Percentiles rank a stretch among this genome's conserved stretches.
phyloP scores from a whole-genome alignment of 2,888 invertebrate genomes.

The Noctua pronuba region DNA sequence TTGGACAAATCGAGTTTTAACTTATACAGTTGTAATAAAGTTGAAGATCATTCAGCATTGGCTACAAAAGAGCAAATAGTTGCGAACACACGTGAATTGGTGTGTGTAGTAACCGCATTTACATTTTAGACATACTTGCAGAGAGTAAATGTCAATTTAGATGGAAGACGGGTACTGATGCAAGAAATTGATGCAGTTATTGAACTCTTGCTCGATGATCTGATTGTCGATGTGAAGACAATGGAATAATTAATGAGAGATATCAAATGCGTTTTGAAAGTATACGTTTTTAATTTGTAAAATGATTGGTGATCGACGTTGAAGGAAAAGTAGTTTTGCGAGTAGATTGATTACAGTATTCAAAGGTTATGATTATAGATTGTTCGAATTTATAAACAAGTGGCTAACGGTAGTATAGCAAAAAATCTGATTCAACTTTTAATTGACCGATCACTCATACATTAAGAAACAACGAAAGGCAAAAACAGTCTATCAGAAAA shows the following conservation, averaged over 20 bases:
- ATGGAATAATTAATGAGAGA: slow-evolving; percentile 76
- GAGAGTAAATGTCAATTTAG: slow-evolving; percentile 90
- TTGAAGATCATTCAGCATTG: slow-evolving; percentile 66
- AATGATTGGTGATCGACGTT: slow-evolving; percentile 64
- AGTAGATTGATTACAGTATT: slow-evolving; percentile 65
- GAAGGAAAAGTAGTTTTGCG: slow-evolving; percentile 55
- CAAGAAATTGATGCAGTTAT: slow-evolving; percentile 88
- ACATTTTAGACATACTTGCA: slow-evolving; percentile 88
- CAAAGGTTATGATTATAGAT: slow-evolving; percentile 61
- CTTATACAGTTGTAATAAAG: slow-evolving; percentile 71
- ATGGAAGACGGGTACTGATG: slow-evolving; percentile 85
- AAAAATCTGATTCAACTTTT: slow-evolving; percentile 33
- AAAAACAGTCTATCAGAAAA: slow-evolving; percentile 42
- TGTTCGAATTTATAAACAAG: slow-evolving; percentile 48
- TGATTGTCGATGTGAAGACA: slow-evolving; percentile 80
- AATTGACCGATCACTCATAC: slow-evolving; percentile 46
- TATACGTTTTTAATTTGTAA: slow-evolving; percentile 66
- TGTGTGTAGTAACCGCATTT: slow-evolving; percentile 88
- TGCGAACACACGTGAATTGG: slow-evolving; percentile 77
- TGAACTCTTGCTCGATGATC: slow-evolving; percentile 84
- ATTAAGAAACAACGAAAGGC: slow-evolving; percentile 29
- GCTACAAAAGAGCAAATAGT: slow-evolving; percentile 58
- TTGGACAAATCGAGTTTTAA: slow-evolving; percentile 65
- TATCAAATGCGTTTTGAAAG: slow-evolving; percentile 65
- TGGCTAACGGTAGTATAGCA: slow-evolving; percentile 38